These are phyloP conservation scores for Ecliptopera silaceata DNA, from an alignment of 2,888 invertebrate genomes.

Conservation along the genomic window DNA sequence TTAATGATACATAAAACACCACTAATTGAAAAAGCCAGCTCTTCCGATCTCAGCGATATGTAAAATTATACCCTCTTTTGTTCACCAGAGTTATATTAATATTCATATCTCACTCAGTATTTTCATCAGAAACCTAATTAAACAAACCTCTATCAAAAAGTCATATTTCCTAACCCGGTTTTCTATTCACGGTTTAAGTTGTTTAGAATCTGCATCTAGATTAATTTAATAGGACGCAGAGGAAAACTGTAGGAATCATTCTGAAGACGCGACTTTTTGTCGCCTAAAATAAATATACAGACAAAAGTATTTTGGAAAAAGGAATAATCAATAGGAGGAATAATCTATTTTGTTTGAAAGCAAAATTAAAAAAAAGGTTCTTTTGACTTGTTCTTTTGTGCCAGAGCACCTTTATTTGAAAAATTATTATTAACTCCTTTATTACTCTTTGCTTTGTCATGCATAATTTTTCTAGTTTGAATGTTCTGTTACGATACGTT, in stretches of 20 bases:
- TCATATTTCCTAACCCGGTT: constrained; percentile 3
- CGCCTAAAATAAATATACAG: neutral
- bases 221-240: constrained; percentile 16
- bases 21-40: neutral
- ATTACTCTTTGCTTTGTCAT: too few relatives aligned
- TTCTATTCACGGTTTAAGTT: constrained; percentile 7
- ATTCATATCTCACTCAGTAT: neutral
- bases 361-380: too few relatives aligned
- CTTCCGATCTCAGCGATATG: neutral
- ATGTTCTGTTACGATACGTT: too few relatives aligned
- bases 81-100: neutral
- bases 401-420: too few relatives aligned
- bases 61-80: neutral
- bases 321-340: too few relatives aligned
- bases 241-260: constrained; percentile 6
- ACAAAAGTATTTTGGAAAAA: too few relatives aligned
- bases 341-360: too few relatives aligned
- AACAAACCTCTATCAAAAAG: neutral
- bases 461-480: too few relatives aligned
- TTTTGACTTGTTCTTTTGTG: too few relatives aligned
- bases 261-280: constrained; percentile 6
- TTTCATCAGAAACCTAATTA: neutral
- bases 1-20: neutral
- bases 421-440: too few relatives aligned
- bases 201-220: constrained; percentile 10